Evolutionary conservation across 2,888 invertebrate species (phyloP).

Genomic region (Tetranychus truncatus): DNA sequence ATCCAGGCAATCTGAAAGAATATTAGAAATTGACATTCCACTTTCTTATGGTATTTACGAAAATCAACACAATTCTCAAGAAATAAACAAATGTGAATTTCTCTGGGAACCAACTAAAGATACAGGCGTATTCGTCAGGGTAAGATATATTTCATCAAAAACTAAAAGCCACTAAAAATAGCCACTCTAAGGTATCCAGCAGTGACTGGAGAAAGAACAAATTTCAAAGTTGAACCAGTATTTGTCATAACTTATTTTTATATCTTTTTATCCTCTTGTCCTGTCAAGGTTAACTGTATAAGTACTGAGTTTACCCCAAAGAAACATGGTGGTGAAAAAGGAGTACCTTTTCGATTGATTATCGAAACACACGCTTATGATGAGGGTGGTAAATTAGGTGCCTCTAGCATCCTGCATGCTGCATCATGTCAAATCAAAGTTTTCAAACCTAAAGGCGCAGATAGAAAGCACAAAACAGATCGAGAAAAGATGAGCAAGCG

Average conservation of each 20-base stretch:
- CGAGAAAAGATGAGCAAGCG: slow-evolving; percentile 76
- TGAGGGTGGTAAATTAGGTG: slow-evolving; percentile 32
- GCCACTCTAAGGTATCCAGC: too few relatives aligned
- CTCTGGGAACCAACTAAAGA: slow-evolving; percentile 88
- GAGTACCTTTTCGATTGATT: slow-evolving; percentile 63
- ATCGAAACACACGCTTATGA: slow-evolving; percentile 63
- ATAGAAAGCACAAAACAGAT: slow-evolving; percentile 90
- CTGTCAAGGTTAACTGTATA: slow-evolving; percentile 65
- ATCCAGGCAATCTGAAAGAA: slow-evolving; percentile 70
- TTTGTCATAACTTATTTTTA: neutral
- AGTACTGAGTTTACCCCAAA: slow-evolving; percentile 94
- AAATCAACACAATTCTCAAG: slow-evolving; percentile 49
- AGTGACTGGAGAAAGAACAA: too few relatives aligned
- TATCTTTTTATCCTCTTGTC: neutral
- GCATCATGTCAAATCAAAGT: slow-evolving; percentile 93
- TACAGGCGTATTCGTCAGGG: slow-evolving; percentile 82
- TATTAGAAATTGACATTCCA: slow-evolving; percentile 74
- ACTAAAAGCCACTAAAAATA: too few relatives aligned
- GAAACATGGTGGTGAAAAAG: slow-evolving; percentile 94
- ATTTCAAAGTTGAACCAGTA: too few relatives aligned
- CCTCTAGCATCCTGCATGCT: slow-evolving; percentile 53
- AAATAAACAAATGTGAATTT: slow-evolving; percentile 64
- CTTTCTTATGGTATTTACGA: slow-evolving; percentile 77
- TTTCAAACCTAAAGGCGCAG: slow-evolving; percentile 70
- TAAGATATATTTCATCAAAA: slow-evolving; percentile 30